These are phyloP conservation scores for Anticlea derivata DNA, from an alignment of 2,888 invertebrate species.

Conservation along the genomic window DNA sequence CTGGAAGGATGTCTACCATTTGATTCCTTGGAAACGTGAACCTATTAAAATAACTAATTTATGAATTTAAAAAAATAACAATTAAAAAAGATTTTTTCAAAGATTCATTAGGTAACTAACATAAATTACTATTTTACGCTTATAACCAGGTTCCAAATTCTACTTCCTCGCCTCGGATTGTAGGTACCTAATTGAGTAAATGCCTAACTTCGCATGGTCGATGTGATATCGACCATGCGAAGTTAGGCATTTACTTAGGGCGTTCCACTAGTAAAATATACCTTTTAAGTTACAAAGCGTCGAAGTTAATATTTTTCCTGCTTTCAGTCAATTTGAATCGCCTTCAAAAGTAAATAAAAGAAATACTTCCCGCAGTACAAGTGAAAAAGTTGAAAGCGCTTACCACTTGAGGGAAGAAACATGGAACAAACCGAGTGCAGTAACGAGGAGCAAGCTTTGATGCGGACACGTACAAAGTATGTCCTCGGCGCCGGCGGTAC, in stretches of 20 bases:
- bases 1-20: no score
- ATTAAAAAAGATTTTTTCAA: no score
- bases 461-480: slow-evolving; percentile 4
- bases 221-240: not conserved
- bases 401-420: slow-evolving; percentile 37
- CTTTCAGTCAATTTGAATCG: slow-evolving; percentile 15
- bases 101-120: no score
- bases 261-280: not conserved
- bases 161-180: no score
- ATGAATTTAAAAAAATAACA: no score
- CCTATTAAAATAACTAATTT: no score
- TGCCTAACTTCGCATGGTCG: not conserved
- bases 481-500: slow-evolving; percentile 27
- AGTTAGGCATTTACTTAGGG: no score
- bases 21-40: no score
- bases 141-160: no score
- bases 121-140: no score
- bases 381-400: slow-evolving; percentile 35
- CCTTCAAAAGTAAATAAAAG: slow-evolving; percentile 21
- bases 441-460: slow-evolving; percentile 33
- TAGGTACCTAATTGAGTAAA: no score
- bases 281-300: not conserved
- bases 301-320: slow-evolving; percentile 4
- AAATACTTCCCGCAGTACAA: slow-evolving; percentile 17
- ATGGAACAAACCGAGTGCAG: slow-evolving; percentile 30